Percentiles rank a stretch among this genome's conserved stretches.
Evolutionary conservation across 2,888 invertebrate genomes (phyloP).

Genomic region (Lumbricus terrestris): DNA sequence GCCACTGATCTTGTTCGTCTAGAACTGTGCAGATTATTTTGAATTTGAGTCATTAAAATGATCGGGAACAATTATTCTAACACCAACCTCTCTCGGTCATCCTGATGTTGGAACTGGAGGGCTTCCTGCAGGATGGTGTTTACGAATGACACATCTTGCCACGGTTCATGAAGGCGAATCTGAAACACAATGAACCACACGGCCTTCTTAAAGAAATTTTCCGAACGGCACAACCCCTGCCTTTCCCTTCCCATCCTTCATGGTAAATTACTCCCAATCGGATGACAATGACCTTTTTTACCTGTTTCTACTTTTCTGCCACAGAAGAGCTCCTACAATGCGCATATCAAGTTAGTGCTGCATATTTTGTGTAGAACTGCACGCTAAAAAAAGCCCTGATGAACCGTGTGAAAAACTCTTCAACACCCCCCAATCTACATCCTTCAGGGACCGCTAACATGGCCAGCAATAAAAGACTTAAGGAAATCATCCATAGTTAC

Average conservation of each 20-base stretch:
- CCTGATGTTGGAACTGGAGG: slow-evolving; percentile 46
- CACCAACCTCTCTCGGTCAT: slow-evolving; percentile 42
- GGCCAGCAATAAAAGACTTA: background rate
- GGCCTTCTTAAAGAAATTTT: background rate
- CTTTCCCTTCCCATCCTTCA: too few relatives aligned
- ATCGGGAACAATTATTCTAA: background rate
- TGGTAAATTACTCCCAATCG: too few relatives aligned
- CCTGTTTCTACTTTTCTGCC: too few relatives aligned
- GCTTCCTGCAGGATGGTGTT: slow-evolving; percentile 54
- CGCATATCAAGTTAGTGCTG: too few relatives aligned
- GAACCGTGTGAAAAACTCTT: too few relatives aligned
- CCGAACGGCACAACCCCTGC: too few relatives aligned
- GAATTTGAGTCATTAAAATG: background rate
- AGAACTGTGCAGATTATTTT: background rate
- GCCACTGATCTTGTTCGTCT: background rate
- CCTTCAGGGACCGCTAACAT: background rate
- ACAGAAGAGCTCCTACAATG: too few relatives aligned
- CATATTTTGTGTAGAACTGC: too few relatives aligned
- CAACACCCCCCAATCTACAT: too few relatives aligned
- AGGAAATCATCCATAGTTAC: too few relatives aligned
- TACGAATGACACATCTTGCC: slow-evolving; percentile 51
- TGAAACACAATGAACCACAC: slow-evolving; percentile 31
- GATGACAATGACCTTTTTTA: too few relatives aligned
- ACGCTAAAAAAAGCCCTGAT: too few relatives aligned
- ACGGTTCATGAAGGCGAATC: slow-evolving; percentile 48